Evolutionary conservation across 2,888 invertebrate species (phyloP).

Genomic region (Agonopterix alstromeriana): DNA sequence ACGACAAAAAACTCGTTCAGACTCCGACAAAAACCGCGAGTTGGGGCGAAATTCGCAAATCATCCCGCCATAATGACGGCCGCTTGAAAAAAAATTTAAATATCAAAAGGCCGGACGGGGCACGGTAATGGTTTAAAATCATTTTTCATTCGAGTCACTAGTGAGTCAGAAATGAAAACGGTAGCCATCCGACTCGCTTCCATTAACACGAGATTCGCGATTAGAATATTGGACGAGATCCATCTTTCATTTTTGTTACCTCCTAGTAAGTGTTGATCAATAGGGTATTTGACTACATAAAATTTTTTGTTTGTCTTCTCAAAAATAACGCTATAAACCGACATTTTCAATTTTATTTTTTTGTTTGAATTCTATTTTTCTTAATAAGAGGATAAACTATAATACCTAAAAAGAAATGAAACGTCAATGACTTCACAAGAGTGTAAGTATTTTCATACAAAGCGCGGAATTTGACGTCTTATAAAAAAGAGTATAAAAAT

Average conservation of each 20-base stretch:
- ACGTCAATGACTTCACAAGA: too few species aligned
- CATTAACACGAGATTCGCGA: constrained; percentile 60
- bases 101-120: constrained; percentile 76
- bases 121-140: constrained; percentile 76
- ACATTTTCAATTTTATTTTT: too few species aligned
- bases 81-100: constrained; percentile 76
- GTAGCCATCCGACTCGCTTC: constrained; percentile 59
- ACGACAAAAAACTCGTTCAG: constrained; percentile 70
- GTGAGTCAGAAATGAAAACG: constrained; percentile 71
- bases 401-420: too few species aligned
- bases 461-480: too few species aligned
- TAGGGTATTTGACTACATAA: constrained; percentile 8
- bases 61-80: constrained; percentile 70
- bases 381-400: too few species aligned
- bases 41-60: constrained; percentile 74
- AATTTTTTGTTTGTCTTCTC: too few species aligned
- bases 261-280: constrained; percentile 29
- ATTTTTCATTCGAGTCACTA: constrained; percentile 75
- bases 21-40: constrained; percentile 66
- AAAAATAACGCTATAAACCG: too few species aligned
- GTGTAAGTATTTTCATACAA: too few species aligned
- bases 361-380: too few species aligned
- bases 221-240: constrained; percentile 59
- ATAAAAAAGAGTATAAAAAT: too few species aligned
- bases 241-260: constrained; percentile 50